Percentiles rank a stretch among this genome's conserved stretches.
These are phyloP conservation scores for Okapia johnstoni DNA, from an alignment of 2,113 vertebrate species.

Conservation along the genomic window DNA sequence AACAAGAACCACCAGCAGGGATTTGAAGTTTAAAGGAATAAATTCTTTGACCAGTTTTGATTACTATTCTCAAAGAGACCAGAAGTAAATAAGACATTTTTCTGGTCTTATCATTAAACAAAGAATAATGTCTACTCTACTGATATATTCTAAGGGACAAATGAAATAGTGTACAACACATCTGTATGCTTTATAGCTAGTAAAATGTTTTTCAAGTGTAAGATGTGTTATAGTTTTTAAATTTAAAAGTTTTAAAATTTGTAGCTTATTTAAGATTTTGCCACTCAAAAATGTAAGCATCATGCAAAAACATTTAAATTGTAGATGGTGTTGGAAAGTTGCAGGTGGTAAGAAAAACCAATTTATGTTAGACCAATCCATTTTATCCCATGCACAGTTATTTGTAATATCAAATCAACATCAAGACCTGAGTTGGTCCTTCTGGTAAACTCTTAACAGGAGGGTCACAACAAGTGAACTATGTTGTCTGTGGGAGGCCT, in stretches of 20 bases:
- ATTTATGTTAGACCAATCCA: not conserved
- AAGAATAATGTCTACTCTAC: not conserved
- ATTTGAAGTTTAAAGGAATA: not conserved
- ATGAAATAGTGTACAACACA: not conserved
- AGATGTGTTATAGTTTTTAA: not conserved
- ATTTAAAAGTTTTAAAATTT: not conserved
- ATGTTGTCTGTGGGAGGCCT: conserved; percentile 50
- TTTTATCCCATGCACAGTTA: not conserved
- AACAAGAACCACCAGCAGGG: not conserved
- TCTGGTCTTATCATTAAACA: not conserved
- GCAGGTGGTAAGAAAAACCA: not conserved
- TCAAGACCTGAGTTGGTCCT: not conserved
- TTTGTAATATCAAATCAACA: conserved; percentile 17
- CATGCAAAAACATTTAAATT: not conserved
- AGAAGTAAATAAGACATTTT: not conserved
- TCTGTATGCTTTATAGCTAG: not conserved
- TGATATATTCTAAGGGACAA: not conserved
- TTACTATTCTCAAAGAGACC: not conserved
- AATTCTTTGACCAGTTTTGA: not conserved
- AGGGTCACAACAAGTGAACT: conserved; percentile 49
- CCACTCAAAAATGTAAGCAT: not conserved
- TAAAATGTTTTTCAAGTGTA: not conserved
- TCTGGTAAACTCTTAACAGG: conserved; percentile 43
- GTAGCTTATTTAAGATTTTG: not conserved
- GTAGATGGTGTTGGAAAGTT: not conserved